phyloP scores from a whole-genome alignment of 2,888 invertebrate genomes.

The Drosophila phalerata region DNA sequence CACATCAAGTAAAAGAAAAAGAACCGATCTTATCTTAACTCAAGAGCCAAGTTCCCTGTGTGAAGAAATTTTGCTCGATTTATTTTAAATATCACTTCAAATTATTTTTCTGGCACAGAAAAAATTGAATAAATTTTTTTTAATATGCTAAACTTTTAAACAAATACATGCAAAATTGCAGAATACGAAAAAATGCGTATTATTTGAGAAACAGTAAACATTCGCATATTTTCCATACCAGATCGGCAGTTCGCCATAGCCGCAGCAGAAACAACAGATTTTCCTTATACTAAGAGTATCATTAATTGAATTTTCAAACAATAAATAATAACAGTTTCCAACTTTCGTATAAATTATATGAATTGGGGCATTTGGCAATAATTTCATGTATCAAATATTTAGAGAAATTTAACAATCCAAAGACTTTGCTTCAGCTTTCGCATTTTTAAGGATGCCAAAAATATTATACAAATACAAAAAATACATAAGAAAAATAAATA shows the following conservation, averaged over 20 bases:
- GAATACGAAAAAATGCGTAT: background rate
- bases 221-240: background rate
- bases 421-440: background rate
- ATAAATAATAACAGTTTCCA: background rate
- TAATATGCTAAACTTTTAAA: background rate
- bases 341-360: no score
- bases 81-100: constrained; percentile 11
- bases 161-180: background rate
- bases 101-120: background rate
- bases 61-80: background rate
- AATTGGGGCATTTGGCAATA: no score
- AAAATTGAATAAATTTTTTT: background rate
- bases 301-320: background rate
- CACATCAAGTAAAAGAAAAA: background rate
- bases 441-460: background rate
- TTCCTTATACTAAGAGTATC: background rate
- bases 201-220: constrained; percentile 4
- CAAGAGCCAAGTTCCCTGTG: constrained; percentile 9
- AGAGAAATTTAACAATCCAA: background rate
- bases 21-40: background rate
- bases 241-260: background rate
- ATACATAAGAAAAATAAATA: background rate
- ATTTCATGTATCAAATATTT: background rate
- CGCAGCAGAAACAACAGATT: constrained; percentile 2
- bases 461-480: background rate